These are phyloP conservation scores for Bilobella aurantiaca DNA, from an alignment of 1,140 invertebrate species.

Conservation along the genomic window DNA sequence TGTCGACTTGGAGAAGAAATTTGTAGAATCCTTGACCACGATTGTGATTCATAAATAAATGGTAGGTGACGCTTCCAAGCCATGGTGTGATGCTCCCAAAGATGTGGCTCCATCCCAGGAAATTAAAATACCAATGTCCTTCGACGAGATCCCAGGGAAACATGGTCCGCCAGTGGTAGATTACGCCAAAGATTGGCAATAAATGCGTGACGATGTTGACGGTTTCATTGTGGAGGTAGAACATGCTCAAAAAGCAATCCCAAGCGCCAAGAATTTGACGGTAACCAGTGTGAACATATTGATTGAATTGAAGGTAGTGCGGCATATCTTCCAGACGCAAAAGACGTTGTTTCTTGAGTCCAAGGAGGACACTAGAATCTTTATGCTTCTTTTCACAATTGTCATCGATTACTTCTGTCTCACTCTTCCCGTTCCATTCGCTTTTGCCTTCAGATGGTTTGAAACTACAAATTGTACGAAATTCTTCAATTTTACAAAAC, in stretches of 20 bases:
- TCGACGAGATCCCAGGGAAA: conserved; percentile 58
- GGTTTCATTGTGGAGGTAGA: conserved; percentile 83
- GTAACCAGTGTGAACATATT: conserved; percentile 70
- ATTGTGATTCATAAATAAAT: conserved; percentile 83
- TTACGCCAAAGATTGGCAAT: conserved; percentile 49
- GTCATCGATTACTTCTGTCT: too few relatives aligned
- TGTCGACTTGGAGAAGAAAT: conserved; percentile 69
- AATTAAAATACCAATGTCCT: conserved; percentile 24
- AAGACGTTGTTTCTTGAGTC: too few relatives aligned
- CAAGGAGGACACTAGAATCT: too few relatives aligned
- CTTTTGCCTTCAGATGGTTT: too few relatives aligned
- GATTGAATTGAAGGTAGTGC: too few relatives aligned
- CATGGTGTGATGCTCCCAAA: conserved; percentile 69
- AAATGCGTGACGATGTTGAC: conserved; percentile 79
- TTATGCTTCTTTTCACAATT: too few relatives aligned
- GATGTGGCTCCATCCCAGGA: conserved; percentile 68
- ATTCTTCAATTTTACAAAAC: too few relatives aligned
- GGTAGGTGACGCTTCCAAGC: conserved; percentile 78
- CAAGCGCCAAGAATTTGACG: conserved; percentile 61
- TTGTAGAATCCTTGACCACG: conserved; percentile 61
- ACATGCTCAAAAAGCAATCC: conserved; percentile 67
- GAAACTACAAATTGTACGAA: too few relatives aligned
- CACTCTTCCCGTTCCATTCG: too few relatives aligned
- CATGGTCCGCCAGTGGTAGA: conserved; percentile 59
- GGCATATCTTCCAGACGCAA: too few relatives aligned